Conservation (phyloP, 2,113 vertebrate genomes). For the Calypte anna region DNA sequence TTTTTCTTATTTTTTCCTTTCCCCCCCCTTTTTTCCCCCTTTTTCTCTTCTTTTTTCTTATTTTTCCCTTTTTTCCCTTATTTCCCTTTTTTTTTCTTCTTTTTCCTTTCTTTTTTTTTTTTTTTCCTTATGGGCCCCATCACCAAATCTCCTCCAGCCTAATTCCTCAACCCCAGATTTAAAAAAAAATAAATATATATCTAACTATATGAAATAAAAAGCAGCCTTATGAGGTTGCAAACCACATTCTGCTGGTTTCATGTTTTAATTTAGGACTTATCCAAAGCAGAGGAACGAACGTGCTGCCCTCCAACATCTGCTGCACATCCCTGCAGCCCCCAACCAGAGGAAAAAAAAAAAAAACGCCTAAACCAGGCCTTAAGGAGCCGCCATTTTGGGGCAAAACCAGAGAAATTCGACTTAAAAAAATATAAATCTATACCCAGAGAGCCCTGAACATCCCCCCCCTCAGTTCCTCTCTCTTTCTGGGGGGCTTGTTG, state of each 20-base stretch:
- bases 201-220: too few relatives aligned
- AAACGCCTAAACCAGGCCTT: background rate
- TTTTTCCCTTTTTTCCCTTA: too few relatives aligned
- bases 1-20: too few relatives aligned
- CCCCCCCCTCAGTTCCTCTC: too few relatives aligned
- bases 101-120: background rate
- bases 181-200: background rate
- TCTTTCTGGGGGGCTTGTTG: background rate
- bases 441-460: too few relatives aligned
- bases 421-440: background rate
- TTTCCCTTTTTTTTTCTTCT: background rate
- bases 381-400: constrained; percentile 43
- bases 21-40: too few relatives aligned
- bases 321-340: background rate
- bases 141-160: background rate
- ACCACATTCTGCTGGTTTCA: constrained; percentile 51
- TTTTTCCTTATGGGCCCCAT: background rate
- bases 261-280: constrained; percentile 51
- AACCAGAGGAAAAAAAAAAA: background rate
- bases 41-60: too few relatives aligned
- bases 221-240: background rate
- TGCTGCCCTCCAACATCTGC: constrained; percentile 34
- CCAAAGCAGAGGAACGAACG: constrained; percentile 49
- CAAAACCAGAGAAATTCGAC: background rate
- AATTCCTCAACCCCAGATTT: background rate